Percentiles rank a stretch among this genome's conserved stretches.
These are phyloP conservation scores for Urocynchramus pylzowi DNA, from an alignment of 2,113 vertebrate genomes.

Conservation along the genomic window DNA sequence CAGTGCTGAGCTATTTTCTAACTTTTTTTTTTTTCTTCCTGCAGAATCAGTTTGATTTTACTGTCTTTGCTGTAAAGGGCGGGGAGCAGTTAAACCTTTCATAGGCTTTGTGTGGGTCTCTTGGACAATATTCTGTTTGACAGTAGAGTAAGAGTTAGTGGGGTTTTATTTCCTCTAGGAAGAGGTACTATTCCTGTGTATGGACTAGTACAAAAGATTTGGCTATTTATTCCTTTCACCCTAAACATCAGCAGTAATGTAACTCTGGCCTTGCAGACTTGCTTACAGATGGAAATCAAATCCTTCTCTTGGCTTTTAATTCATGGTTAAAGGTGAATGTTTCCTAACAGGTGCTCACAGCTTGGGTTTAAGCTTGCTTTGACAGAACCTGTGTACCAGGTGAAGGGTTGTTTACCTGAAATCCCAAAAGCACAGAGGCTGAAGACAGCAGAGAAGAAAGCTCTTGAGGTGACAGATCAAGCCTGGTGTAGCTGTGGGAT, in stretches of 20 bases:
- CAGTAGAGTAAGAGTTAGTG: neutral
- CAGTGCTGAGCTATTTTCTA: neutral
- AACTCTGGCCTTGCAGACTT: neutral
- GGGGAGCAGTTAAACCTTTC: neutral
- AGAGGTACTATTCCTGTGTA: neutral
- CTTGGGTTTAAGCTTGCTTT: neutral
- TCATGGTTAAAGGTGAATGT: neutral
- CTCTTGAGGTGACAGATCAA: fast-evolving
- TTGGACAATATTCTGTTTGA: neutral
- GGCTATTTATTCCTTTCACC: neutral
- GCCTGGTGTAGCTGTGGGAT: neutral
- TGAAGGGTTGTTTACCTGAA: neutral
- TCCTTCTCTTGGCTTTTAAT: neutral
- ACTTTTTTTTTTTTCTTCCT: neutral
- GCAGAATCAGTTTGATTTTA: neutral
- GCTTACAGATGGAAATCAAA: neutral
- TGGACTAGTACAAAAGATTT: neutral
- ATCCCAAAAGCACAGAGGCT: neutral
- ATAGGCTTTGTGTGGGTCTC: neutral
- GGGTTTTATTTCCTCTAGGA: neutral
- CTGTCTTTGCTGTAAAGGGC: neutral
- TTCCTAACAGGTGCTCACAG: neutral
- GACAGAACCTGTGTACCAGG: neutral
- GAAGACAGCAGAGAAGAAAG: neutral
- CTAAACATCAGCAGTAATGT: neutral